Conservation (phyloP, 30 jellyfish, hydroid and myxozoan genomes). For the Aurelia aurita complex sp. Pacific region DNA sequence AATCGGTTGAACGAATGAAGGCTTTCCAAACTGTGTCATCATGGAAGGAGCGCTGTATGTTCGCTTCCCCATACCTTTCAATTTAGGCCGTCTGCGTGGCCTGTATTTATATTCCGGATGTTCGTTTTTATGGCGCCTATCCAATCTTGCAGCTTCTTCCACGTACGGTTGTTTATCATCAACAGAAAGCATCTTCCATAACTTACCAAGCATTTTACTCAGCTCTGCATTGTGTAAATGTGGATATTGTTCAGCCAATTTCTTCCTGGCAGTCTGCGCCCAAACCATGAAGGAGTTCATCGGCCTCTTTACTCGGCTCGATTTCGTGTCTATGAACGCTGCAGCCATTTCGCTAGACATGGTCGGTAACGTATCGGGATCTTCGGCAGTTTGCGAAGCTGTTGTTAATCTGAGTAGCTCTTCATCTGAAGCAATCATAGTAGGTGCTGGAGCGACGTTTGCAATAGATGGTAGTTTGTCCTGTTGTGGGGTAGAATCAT, state of each 20-base stretch:
- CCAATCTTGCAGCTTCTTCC: slow-evolving; percentile 96
- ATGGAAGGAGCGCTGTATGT: slow-evolving; percentile 92
- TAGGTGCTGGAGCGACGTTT: slow-evolving; percentile 47
- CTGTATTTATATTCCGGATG: slow-evolving; percentile 98
- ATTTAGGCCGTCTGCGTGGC: slow-evolving; percentile 95
- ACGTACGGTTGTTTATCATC: slow-evolving; percentile 98
- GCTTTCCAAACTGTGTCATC: slow-evolving; percentile 82
- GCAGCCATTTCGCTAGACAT: slow-evolving; percentile 65
- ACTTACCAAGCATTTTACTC: slow-evolving; percentile 95
- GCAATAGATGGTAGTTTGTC: slow-evolving; percentile 54
- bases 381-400: slow-evolving; percentile 52
- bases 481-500: slow-evolving; percentile 48
- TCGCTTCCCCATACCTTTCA: slow-evolving; percentile 84
- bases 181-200: slow-evolving; percentile 95
- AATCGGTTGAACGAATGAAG: slow-evolving; percentile 73
- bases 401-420: slow-evolving; percentile 82
- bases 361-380: slow-evolving; percentile 39
- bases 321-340: slow-evolving; percentile 77
- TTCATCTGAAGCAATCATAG: slow-evolving; percentile 79
- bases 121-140: slow-evolving; percentile 93
- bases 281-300: slow-evolving; percentile 98
- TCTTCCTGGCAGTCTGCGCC: slow-evolving; percentile 98
- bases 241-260: slow-evolving; percentile 95
- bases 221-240: slow-evolving; percentile 95
- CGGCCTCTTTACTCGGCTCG: slow-evolving; percentile 97